A percentile compares a stretch with the other conserved stretches of the same genome.
Conservation (phyloP, 2,888 invertebrate genomes). For the Drosophila prolongata region DNA sequence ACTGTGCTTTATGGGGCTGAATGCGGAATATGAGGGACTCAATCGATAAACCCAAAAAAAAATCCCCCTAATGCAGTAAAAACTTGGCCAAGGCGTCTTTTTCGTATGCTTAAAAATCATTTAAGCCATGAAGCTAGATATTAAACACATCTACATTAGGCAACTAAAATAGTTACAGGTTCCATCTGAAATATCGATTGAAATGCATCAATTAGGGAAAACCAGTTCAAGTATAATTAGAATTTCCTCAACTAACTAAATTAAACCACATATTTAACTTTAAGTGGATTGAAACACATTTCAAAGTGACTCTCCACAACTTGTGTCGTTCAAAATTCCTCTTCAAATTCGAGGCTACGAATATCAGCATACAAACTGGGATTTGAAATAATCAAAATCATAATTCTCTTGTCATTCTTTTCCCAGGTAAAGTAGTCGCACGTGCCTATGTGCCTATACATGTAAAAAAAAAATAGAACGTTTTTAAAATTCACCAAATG, state of each 20-base stretch:
- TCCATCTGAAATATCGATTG: no score
- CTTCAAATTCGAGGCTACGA: background rate
- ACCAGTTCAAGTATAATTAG: no score
- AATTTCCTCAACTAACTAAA: background rate
- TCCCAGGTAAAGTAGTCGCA: background rate
- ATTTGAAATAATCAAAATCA: conserved; percentile 12
- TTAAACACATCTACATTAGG: no score
- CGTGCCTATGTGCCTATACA: background rate
- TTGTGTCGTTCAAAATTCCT: background rate
- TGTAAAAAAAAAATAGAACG: no score
- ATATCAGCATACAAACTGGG: background rate
- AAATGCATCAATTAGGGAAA: no score
- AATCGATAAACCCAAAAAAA: conserved; percentile 25
- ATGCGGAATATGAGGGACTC: conserved; percentile 16
- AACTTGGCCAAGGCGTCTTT: background rate
- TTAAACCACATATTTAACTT: background rate
- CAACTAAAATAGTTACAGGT: no score
- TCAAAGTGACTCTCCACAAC: background rate
- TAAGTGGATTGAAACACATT: background rate
- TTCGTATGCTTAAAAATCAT: no score
- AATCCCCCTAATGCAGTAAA: conserved; percentile 6
- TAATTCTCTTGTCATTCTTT: conserved; percentile 5
- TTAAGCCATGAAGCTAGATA: no score
- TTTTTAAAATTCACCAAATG: no score
- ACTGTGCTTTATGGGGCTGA: conserved; percentile 11